Conservation (phyloP, 2,888 invertebrate species). For the Drosophila nr. perissopoda region DNA sequence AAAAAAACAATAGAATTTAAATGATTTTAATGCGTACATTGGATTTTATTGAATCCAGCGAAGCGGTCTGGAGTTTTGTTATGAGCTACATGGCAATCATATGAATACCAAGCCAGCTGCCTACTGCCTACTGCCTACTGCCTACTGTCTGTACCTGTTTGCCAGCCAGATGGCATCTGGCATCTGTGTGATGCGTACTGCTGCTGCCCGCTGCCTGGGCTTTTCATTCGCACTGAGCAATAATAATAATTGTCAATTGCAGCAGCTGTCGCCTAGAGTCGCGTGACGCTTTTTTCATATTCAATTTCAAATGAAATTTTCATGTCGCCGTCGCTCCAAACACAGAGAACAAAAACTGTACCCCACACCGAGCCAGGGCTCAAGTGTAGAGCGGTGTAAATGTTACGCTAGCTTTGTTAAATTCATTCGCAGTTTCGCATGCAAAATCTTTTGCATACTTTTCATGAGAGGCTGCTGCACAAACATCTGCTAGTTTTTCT, state of each 20-base stretch:
- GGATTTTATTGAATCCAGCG: slow-evolving; percentile 74
- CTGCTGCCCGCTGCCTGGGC: slow-evolving; percentile 19
- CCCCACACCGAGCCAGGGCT: background rate
- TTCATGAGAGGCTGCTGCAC: slow-evolving; percentile 13
- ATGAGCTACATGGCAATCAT: slow-evolving; percentile 62
- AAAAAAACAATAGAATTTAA: slow-evolving; percentile 79
- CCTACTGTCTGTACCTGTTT: slow-evolving; percentile 5
- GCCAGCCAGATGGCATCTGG: slow-evolving; percentile 6
- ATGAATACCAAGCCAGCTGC: slow-evolving; percentile 64
- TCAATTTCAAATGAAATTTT: slow-evolving; percentile 78
- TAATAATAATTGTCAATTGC: slow-evolving; percentile 80
- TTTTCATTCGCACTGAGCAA: slow-evolving; percentile 73
- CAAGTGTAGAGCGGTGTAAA: slow-evolving; percentile 49
- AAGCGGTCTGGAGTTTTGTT: slow-evolving; percentile 57
- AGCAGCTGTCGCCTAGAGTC: slow-evolving; percentile 65
- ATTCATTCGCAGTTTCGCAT: slow-evolving; percentile 51
- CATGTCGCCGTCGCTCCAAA: slow-evolving; percentile 48
- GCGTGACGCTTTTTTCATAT: slow-evolving; percentile 61
- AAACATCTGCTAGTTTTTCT: slow-evolving; percentile 27
- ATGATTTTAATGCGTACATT: slow-evolving; percentile 82
- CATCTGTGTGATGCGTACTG: slow-evolving; percentile 1
- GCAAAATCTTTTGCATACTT: slow-evolving; percentile 64
- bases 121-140: slow-evolving; percentile 13
- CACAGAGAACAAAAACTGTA: slow-evolving; percentile 4
- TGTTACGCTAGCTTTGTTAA: slow-evolving; percentile 58